Evolutionary conservation across 2,113 vertebrate species (phyloP).

Genomic region (Sylvia atricapilla): DNA sequence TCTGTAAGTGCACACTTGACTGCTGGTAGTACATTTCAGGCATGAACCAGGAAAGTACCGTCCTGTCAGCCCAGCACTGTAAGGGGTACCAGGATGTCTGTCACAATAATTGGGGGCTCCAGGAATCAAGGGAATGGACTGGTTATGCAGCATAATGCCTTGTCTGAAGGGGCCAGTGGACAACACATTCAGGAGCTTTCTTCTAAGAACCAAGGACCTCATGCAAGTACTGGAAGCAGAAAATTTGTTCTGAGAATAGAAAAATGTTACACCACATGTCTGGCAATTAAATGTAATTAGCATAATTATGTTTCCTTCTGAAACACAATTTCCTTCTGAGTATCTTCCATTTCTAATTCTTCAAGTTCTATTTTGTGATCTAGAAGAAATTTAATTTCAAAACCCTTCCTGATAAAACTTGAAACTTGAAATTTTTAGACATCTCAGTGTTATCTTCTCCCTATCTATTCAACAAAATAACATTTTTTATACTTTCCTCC

Average conservation of each 20-base stretch:
- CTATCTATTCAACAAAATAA: not conserved
- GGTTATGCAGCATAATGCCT: not conserved
- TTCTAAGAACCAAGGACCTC: not conserved
- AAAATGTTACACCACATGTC: not conserved
- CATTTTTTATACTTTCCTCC: not conserved
- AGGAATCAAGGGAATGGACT: not conserved
- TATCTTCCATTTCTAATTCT: not conserved
- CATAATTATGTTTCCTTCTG: not conserved
- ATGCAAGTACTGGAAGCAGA: not conserved
- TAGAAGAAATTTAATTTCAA: not conserved
- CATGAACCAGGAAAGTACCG: not conserved
- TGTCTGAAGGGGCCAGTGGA: not conserved
- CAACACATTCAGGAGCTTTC: not conserved
- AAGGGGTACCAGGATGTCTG: not conserved
- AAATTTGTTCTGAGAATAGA: not conserved
- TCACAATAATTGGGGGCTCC: not conserved
- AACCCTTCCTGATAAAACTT: not conserved
- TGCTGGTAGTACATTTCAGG: not conserved
- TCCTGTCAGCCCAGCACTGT: not conserved
- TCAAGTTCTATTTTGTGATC: not conserved
- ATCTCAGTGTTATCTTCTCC: not conserved
- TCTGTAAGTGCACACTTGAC: not conserved
- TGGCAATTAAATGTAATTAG: not conserved
- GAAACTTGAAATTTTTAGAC: not conserved
- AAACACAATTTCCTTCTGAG: not conserved